A percentile compares a stretch with the other conserved stretches of the same genome.
phyloP scores from a whole-genome alignment of 2,888 invertebrate species.

The Cephus pygmeus region DNA sequence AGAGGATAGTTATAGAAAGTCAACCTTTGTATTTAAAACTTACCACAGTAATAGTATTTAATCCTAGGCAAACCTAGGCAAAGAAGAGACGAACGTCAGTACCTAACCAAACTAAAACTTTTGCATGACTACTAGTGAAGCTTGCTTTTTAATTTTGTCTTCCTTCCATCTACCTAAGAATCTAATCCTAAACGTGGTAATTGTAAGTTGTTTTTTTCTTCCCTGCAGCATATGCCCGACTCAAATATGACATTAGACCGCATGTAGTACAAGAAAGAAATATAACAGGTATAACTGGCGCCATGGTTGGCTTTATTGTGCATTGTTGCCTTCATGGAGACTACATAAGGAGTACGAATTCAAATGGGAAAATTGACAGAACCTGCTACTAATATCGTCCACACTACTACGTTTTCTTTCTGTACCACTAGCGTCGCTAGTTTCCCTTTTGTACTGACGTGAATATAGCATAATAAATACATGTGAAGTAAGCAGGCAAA shows the following conservation, averaged over 20 bases:
- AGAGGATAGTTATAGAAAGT: conserved; percentile 8
- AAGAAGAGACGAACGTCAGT: conserved; percentile 40
- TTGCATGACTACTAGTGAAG: conserved; percentile 14
- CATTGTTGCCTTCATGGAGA: neutral
- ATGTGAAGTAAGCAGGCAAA: too few relatives aligned
- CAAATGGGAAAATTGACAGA: too few relatives aligned
- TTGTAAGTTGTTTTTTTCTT: neutral
- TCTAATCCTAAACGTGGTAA: neutral
- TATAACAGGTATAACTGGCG: neutral
- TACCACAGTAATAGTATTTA: conserved; percentile 75
- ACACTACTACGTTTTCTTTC: too few relatives aligned
- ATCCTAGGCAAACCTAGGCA: conserved; percentile 73
- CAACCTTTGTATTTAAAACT: conserved; percentile 56
- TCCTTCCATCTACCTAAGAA: neutral
- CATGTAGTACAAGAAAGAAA: neutral
- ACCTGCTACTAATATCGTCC: too few relatives aligned
- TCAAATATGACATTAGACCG: neutral
- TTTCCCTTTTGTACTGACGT: too few relatives aligned
- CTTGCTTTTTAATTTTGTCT: neutral
- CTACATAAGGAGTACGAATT: too few relatives aligned
- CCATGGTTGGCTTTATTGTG: neutral
- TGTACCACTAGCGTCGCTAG: too few relatives aligned
- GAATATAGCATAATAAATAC: too few relatives aligned
- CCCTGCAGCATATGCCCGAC: neutral
- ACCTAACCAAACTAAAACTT: conserved; percentile 13